Evolutionary conservation across 2,113 vertebrate species (phyloP), one percentile per base, ranked within the genome.

Genomic region (Piprites chloris): DNA sequence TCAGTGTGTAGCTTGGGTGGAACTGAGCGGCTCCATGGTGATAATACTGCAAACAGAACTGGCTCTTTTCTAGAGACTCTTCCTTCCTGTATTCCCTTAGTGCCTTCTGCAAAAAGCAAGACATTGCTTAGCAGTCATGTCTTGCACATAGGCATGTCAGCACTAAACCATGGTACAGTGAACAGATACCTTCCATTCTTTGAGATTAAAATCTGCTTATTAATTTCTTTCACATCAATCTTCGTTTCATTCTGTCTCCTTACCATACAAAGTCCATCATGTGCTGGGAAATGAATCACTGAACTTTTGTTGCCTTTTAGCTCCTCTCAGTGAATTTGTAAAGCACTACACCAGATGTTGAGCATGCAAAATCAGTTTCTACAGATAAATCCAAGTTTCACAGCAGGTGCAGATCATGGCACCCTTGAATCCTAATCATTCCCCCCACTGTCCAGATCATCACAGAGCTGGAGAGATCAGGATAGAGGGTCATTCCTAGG

Each of bases 231-330:
- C 33, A 37, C 7, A 11, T 7, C 0, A 0, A 81, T 50, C 41
- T 89, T 42, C 18, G 33, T 66, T 89, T 89, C 39, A 16, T 58
- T 85, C 30, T 13, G n/a, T 65, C 33, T 82, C 71, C n/a, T 83
- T 55, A 39, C 12, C 19, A 27, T 8, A 33, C 14, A 85, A 85
- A 89, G 7, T 15, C 23, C 24, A 30, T 37, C 28, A 12, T 7
- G 12, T 0, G 2, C 49, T 68, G 44, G 41, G 41, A 79, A 53
- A 85, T 21, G 47, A 72, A 67, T 76, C 82, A 79, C 44, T 53
- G n/a, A 90, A 91, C 32, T 90, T 96, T 39, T 47, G 32, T 28
- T 96, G 78, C 49, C 55, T 92, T 95, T 83, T 92, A 90, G 85
- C 79, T 87, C 82, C 59, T 81, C 76, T 83, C 85, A 77, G 72